Percentiles rank a stretch among this genome's conserved stretches.
These are phyloP conservation scores for Mormyrops attenuatus DNA, from an alignment of 2,797 vertebrate species.

Conservation along the genomic window DNA sequence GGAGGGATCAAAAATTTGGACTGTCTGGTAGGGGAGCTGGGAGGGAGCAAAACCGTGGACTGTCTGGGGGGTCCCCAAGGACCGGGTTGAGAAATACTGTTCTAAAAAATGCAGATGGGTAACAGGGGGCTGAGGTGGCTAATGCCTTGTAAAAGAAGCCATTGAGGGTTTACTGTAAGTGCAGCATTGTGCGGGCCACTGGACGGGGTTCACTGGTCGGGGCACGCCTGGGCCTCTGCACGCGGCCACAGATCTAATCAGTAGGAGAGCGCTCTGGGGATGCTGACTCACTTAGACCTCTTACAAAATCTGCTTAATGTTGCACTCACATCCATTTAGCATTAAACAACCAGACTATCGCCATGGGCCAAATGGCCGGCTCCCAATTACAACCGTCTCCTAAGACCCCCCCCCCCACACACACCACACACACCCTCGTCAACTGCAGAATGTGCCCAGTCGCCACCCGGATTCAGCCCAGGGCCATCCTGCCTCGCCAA, in stretches of 20 bases:
- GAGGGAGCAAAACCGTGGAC: too few relatives aligned
- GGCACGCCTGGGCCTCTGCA: not conserved
- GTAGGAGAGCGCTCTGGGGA: not conserved
- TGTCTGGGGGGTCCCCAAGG: not conserved
- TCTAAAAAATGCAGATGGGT: not conserved
- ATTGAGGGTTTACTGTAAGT: not conserved
- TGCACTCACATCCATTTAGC: conserved; percentile 13
- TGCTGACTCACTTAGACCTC: conserved; percentile 20
- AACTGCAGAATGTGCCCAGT: not conserved
- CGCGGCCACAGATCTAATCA: not conserved
- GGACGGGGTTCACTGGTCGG: not conserved
- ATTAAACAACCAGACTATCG: conserved; percentile 3
- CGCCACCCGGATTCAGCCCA: not conserved
- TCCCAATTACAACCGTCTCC: conserved; percentile 13
- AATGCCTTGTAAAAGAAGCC: not conserved
- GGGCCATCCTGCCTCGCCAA: not conserved
- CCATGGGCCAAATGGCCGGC: conserved; percentile 10
- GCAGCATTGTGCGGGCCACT: not conserved
- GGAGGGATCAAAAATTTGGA: not conserved
- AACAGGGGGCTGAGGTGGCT: not conserved
- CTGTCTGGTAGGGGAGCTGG: not conserved
- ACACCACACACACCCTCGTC: not conserved
- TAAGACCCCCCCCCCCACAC: not conserved
- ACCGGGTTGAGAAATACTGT: not conserved
- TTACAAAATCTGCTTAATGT: conserved; percentile 18